These are phyloP conservation scores for Cephus sareptanus DNA, from an alignment of 2,888 invertebrate genomes.

Conservation along the genomic window DNA sequence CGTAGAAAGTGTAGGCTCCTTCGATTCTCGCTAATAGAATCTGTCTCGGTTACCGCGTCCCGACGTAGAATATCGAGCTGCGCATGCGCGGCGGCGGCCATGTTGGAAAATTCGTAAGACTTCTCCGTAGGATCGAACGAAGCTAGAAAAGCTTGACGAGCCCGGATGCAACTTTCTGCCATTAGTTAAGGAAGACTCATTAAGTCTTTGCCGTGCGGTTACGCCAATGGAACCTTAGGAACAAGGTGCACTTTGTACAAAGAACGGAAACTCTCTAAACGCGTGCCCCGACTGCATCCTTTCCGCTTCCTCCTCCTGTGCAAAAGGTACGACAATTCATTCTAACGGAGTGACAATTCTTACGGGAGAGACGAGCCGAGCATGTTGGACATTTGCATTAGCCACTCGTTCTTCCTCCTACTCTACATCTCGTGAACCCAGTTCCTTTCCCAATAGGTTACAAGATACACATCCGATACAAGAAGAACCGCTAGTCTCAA, in stretches of 20 bases:
- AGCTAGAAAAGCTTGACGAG: not conserved
- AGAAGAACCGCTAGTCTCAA: slow-evolving; percentile 42
- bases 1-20: slow-evolving; percentile 7
- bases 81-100: not conserved
- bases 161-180: not conserved
- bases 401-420: not conserved
- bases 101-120: not conserved
- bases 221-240: not conserved
- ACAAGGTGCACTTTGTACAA: not conserved
- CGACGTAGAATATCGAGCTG: not conserved
- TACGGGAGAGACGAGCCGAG: not conserved
- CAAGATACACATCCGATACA: slow-evolving; percentile 41
- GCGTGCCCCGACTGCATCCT: slow-evolving; percentile 24
- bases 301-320: slow-evolving; percentile 16
- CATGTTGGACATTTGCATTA: not conserved
- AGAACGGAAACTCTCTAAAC: not conserved
- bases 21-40: slow-evolving; percentile 33
- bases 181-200: not conserved
- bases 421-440: slow-evolving; percentile 11
- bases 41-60: not conserved
- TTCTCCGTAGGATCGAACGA: not conserved
- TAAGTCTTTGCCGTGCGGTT: not conserved
- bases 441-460: slow-evolving; percentile 10
- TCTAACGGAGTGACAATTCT: not conserved
- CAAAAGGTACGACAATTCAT: slow-evolving; percentile 24